phyloP scores from a whole-genome alignment of 2,888 invertebrate species.

The Cosmopolites sordidus region DNA sequence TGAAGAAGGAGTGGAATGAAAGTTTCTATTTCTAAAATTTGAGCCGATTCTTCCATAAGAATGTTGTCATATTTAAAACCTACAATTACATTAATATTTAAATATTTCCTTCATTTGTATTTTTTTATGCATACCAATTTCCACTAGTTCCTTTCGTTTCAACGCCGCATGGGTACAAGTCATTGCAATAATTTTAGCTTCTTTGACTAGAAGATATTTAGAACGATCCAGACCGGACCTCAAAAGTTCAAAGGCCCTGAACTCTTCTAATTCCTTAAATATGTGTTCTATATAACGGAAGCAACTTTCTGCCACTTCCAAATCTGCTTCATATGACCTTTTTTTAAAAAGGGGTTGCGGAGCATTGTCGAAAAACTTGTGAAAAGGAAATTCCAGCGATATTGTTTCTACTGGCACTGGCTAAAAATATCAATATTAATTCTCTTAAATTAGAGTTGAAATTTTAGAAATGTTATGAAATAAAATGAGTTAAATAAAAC shows the following conservation, averaged over 20 bases:
- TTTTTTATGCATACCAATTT: constrained; percentile 60
- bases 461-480: too few species aligned
- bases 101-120: background rate
- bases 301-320: constrained; percentile 88
- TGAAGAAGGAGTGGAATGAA: constrained; percentile 98
- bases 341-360: constrained; percentile 89
- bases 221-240: constrained; percentile 94
- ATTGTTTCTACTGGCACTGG: constrained; percentile 54
- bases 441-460: too few species aligned
- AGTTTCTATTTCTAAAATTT: constrained; percentile 98
- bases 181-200: constrained; percentile 99
- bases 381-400: constrained; percentile 86
- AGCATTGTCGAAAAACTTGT: constrained; percentile 87
- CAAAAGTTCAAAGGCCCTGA: constrained; percentile 94
- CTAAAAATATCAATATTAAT: constrained; percentile 12
- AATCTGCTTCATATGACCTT: constrained; percentile 70
- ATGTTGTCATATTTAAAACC: constrained; percentile 98
- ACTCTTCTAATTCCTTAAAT: constrained; percentile 96
- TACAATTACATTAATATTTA: constrained; percentile 33
- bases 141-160: constrained; percentile 92
- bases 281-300: constrained; percentile 92
- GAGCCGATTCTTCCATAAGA: constrained; percentile 98
- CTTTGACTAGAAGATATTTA: constrained; percentile 93
- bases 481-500: too few species aligned
- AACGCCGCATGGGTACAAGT: constrained; percentile 99